Base-by-base conservation (phyloP, 2,888 invertebrate genomes). In the Drosophila atripex region DNA sequence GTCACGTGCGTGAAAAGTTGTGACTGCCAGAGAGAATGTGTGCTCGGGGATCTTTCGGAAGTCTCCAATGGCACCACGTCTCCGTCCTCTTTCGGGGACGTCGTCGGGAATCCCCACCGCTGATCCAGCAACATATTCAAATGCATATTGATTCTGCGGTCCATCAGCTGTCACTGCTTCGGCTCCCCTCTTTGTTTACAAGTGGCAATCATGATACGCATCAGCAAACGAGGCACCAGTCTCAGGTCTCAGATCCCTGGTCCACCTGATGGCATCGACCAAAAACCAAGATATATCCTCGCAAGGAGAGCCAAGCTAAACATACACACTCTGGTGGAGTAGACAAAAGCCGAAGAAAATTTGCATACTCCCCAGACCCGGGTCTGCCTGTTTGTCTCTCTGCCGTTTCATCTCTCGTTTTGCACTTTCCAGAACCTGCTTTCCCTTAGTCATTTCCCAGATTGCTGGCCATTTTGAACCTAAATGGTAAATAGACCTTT, bases 61-160 rank as follows among this genome's bases (percentile, higher is more conserved):
- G 39, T 41, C 38, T 51, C 39, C 54, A 25, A 21, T 39, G 25
- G 18, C 28, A 8, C 49, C 18, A 30, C 16, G 25, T 32, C 12
- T 14, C 2, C 14, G 32, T 32, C 32, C 32, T 32, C 12, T 3
- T 23, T 3, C n/a, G n/a, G n/a, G n/a, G n/a, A n/a, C n/a, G 3
- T 28, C 9, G 28, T 9, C 28, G n/a, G 1, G n/a, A 55, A 54
- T 35, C 43, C 41, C 18, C 9, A 23, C 3, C 58, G 49, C 54
- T 50, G 50, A 46, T 50, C n/a, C 60, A 49, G 52, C 28, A 59
- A 51, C 84, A 76, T 77, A 88, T 82, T 80, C 69, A 86, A 77
- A 88, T 88, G 87, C 72, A 84, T 88, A 88, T 88, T 88, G 82
- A 88, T 82, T 84, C 85, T 77, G 85, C 66, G 80, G 84, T 79